Evolutionary conservation across 2,888 invertebrate species (phyloP).

Genomic region (Mimas tiliae): DNA sequence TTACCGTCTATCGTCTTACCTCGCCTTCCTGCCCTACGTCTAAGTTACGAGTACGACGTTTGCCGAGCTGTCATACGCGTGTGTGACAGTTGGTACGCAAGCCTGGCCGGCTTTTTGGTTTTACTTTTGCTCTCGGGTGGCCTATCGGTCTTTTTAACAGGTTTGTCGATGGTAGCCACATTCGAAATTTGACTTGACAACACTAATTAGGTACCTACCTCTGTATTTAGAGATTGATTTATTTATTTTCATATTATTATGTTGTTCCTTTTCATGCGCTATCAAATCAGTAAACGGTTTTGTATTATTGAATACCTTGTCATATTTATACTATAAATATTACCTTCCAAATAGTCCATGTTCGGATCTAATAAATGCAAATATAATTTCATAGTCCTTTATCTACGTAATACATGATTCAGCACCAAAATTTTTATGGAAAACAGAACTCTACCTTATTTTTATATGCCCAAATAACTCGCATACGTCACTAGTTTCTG

Average conservation of each 20-base stretch:
- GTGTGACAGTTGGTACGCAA: constrained; percentile 74
- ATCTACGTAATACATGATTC: too few relatives aligned
- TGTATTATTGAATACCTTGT: too few relatives aligned
- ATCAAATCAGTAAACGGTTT: too few relatives aligned
- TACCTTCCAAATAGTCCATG: too few relatives aligned
- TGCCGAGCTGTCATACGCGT: constrained; percentile 69
- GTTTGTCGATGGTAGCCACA: constrained; percentile 30
- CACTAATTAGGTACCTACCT: neutral
- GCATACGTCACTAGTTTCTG: neutral
- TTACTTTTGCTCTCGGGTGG: constrained; percentile 59
- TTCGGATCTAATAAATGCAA: too few relatives aligned
- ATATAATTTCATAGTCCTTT: too few relatives aligned
- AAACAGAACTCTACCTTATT: too few relatives aligned
- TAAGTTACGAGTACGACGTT: constrained; percentile 79
- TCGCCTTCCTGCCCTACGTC: constrained; percentile 81
- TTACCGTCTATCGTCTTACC: constrained; percentile 82
- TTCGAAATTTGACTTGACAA: neutral
- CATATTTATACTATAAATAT: too few relatives aligned
- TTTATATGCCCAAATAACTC: too few relatives aligned
- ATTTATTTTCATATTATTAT: too few relatives aligned
- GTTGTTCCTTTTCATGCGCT: too few relatives aligned
- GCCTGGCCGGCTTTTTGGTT: constrained; percentile 59
- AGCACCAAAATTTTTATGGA: too few relatives aligned
- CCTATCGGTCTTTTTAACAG: constrained; percentile 38
- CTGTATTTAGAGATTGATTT: neutral